Evolutionary conservation across 2,113 vertebrate genomes (phyloP), one percentile per base, ranked within the genome.

Genomic region (Piaya cayana): DNA sequence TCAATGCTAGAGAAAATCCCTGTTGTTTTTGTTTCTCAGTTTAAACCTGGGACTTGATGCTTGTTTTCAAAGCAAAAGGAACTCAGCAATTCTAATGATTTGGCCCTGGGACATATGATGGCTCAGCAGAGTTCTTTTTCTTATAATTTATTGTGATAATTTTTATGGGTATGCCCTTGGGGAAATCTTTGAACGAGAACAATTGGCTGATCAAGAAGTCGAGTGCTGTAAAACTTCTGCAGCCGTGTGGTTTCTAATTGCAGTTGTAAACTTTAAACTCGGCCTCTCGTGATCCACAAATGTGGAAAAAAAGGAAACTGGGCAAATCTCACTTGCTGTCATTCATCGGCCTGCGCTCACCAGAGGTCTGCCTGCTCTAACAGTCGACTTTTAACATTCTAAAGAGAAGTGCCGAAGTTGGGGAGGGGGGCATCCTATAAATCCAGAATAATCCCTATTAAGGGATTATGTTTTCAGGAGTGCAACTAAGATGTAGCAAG

Each of bases 231-330:
- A 96, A 96, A 71, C 52, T 53, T 25, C 12, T 75, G 76, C 70
- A 49, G 93, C 93, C 92, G 5, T 8, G 92, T 72, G 80, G 30
- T 67, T 92, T 83, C 42, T 71, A 88, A 96, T 93, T 90, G 90
- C 88, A 64, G 52, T 22, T 58, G 2, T 93, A 95, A 96, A 94
- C 85, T 84, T 95, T 72, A 75, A 47, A 85, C 93, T 80, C 42
- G 0, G 23, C 56, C n/a, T 90, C 80, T 77, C 64, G 2, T 12
- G 34, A 5, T 74, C 62, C 16, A 45, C 49, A 45, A 5, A 23
- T 2, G 22, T 37, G 67, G 39, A 5, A 56, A 34, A 34, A 49
- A 55, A 43, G 62, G 67, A 47, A 75, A 83, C 2, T 4, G 59
- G 47, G 71, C 37, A 90, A 39, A 71, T 77, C 55, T 55, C 69